Evolutionary conservation across 2,113 vertebrate genomes (phyloP).

Genomic region (Syrrhaptes paradoxus): DNA sequence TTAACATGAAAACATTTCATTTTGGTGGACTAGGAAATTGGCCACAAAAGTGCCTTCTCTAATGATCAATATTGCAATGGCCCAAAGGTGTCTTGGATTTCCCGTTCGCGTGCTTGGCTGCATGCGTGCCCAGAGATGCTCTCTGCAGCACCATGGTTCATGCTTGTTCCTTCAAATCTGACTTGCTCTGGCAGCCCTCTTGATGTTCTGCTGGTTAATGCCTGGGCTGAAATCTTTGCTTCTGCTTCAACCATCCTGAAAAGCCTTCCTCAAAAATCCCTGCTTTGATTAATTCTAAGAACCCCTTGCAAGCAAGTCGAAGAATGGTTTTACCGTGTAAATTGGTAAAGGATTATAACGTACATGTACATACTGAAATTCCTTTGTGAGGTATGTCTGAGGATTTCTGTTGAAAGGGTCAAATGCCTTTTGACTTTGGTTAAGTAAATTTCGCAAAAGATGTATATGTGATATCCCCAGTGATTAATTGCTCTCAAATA

Average conservation of each 20-base stretch:
- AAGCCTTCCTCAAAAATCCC: background rate
- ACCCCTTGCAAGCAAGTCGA: background rate
- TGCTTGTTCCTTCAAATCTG: background rate
- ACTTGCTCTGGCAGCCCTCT: background rate
- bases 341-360: background rate
- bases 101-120: rapidly evolving
- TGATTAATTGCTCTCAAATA: constrained; percentile 42
- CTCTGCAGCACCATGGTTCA: background rate
- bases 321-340: background rate
- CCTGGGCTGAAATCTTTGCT: background rate
- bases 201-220: background rate
- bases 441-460: background rate
- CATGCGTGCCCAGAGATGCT: background rate
- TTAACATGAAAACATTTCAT: background rate
- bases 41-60: background rate
- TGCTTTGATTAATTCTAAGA: background rate
- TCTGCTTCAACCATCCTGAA: background rate
- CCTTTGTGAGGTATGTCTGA: background rate
- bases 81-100: background rate
- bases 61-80: background rate
- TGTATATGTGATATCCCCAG: background rate
- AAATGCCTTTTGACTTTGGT: background rate
- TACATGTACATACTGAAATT: background rate
- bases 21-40: background rate
- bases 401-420: background rate